A percentile compares a stretch with the other conserved stretches of the same genome.
phyloP scores from a whole-genome alignment of 2,113 vertebrate species.

The Prunella fulvescens region DNA sequence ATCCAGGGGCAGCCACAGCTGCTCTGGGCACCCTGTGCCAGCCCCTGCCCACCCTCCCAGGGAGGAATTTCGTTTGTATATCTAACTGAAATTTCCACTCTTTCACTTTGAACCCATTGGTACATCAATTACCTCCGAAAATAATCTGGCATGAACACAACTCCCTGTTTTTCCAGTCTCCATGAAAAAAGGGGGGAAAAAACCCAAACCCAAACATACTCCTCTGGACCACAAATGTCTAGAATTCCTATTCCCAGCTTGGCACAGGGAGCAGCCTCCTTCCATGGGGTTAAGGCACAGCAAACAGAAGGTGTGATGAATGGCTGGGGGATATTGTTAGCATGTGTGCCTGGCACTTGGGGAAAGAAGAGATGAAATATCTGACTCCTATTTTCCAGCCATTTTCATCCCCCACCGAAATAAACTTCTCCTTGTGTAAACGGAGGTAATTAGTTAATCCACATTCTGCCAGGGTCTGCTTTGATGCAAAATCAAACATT shows the following conservation, averaged over 20 bases:
- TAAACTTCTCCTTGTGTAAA: background rate
- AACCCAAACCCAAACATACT: no score
- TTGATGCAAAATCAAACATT: background rate
- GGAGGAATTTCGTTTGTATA: background rate
- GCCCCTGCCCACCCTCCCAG: rapidly evolving
- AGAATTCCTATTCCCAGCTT: background rate
- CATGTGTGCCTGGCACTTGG: background rate
- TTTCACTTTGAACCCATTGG: background rate
- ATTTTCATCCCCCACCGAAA: background rate
- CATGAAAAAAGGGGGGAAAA: background rate
- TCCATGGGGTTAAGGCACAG: background rate
- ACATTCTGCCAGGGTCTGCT: background rate
- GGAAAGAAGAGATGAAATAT: background rate
- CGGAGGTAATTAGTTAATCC: background rate
- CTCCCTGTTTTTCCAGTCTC: background rate
- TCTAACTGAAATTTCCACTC: background rate
- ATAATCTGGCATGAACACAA: background rate
- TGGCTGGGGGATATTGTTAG: background rate
- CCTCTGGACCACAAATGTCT: background rate
- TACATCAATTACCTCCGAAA: background rate
- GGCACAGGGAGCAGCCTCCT: background rate
- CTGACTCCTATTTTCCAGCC: background rate
- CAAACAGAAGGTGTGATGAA: background rate
- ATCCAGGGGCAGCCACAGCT: background rate
- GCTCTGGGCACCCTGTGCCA: background rate